Percentiles rank a stretch among this genome's conserved stretches.
phyloP scores from a whole-genome alignment of 92 coral and sea anemone genomes.

The Phenganax subtilis region DNA sequence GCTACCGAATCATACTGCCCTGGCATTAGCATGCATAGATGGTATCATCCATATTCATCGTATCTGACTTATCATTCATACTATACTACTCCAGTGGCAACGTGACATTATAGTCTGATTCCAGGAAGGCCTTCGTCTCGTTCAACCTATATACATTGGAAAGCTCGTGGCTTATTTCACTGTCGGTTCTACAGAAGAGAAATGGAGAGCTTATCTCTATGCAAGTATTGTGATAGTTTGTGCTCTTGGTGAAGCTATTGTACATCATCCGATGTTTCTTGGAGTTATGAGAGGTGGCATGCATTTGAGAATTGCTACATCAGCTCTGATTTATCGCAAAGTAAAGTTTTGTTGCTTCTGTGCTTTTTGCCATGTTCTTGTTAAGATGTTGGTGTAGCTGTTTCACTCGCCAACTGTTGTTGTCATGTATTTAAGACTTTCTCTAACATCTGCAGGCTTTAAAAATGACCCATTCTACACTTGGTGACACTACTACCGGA shows the following conservation, averaged over 20 bases:
- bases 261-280: conserved; percentile 78
- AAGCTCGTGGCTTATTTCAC: conserved; percentile 68
- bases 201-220: conserved; percentile 57
- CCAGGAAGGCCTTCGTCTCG: conserved; percentile 60
- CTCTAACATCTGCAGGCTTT: conserved; percentile 51
- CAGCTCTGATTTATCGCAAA: conserved; percentile 77
- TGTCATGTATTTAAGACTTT: background rate
- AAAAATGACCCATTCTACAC: conserved; percentile 61
- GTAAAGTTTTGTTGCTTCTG: conserved; percentile 33
- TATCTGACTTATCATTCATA: too few species aligned
- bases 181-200: conserved; percentile 59
- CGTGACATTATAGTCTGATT: background rate
- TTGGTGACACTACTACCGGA: conserved; percentile 71
- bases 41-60: too few species aligned
- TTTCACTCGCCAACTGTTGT: background rate
- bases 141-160: conserved; percentile 70
- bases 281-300: conserved; percentile 59
- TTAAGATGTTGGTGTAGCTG: background rate
- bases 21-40: too few species aligned
- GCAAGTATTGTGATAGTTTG: conserved; percentile 52
- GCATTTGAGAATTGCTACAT: conserved; percentile 64
- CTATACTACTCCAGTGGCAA: background rate
- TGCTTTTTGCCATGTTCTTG: too few species aligned
- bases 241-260: conserved; percentile 39
- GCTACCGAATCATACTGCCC: too few species aligned